Evolutionary conservation across 2,797 vertebrate genomes (phyloP).

Genomic region (Meriones psammophilus): DNA sequence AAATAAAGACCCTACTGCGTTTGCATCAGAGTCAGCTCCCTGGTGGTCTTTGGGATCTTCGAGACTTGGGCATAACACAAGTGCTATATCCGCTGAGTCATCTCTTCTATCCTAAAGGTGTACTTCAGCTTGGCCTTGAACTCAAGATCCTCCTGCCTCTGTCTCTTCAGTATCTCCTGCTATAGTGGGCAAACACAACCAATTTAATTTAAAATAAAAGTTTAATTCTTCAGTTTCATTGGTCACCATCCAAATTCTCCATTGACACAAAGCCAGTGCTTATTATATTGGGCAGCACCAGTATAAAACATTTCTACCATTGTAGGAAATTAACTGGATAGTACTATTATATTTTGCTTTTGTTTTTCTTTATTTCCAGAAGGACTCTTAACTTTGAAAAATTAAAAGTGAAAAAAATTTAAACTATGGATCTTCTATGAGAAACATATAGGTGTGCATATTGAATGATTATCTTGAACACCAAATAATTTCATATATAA

Average conservation of each 20-base stretch:
- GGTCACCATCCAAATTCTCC: background rate
- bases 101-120: background rate
- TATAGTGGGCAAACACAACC: background rate
- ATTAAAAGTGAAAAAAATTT: background rate
- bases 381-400: background rate
- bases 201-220: background rate
- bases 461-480: background rate
- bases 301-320: background rate
- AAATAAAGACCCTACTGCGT: no score
- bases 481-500: conserved; percentile 1
- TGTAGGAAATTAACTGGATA: background rate
- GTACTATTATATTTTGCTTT: background rate
- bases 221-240: background rate
- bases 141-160: background rate
- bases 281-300: background rate
- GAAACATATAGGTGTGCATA: background rate
- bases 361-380: background rate
- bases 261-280: background rate
- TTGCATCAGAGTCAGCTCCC: no score
- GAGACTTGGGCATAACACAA: no score
- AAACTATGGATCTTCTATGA: background rate
- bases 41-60: no score
- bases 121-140: background rate
- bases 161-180: background rate
- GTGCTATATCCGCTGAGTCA: background rate